Evolutionary conservation across 1,140 invertebrate genomes (phyloP).

Genomic region (Helicoverpa zea): DNA sequence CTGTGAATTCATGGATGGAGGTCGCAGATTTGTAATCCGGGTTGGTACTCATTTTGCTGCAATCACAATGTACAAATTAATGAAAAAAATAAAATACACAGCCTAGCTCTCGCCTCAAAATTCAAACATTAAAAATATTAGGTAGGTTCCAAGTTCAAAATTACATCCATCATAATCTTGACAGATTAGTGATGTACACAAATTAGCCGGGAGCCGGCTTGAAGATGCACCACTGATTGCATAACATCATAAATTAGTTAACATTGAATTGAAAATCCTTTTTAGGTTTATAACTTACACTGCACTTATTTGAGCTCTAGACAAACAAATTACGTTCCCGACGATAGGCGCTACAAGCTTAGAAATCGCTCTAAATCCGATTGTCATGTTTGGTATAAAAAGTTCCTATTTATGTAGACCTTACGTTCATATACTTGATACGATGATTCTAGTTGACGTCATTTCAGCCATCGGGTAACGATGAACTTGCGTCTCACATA

Average conservation of each 20-base stretch:
- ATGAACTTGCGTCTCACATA: too few relatives aligned
- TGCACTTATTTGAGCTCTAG: conserved; percentile 69
- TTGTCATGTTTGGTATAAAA: conserved; percentile 68
- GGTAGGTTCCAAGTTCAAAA: background rate
- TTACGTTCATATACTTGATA: conserved; percentile 11
- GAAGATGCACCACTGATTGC: conserved; percentile 18
- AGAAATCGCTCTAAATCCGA: conserved; percentile 68
- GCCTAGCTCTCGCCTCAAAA: background rate
- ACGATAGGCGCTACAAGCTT: conserved; percentile 69
- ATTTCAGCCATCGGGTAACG: background rate
- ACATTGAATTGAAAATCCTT: background rate
- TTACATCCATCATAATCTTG: background rate
- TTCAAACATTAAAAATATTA: background rate
- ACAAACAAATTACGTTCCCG: conserved; percentile 69
- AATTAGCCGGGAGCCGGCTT: background rate
- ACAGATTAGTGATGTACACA: conserved; percentile 43
- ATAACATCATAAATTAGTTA: conserved; percentile 30
- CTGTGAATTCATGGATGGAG: conserved; percentile 93
- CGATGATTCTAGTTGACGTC: background rate
- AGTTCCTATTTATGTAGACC: background rate
- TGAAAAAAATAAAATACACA: background rate
- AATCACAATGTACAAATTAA: conserved; percentile 56
- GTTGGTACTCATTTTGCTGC: conserved; percentile 77
- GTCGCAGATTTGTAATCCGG: conserved; percentile 87
- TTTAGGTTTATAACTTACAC: conserved; percentile 64